Conservation (phyloP, 2,888 invertebrate genomes). For the Platycheirus albimanus region DNA sequence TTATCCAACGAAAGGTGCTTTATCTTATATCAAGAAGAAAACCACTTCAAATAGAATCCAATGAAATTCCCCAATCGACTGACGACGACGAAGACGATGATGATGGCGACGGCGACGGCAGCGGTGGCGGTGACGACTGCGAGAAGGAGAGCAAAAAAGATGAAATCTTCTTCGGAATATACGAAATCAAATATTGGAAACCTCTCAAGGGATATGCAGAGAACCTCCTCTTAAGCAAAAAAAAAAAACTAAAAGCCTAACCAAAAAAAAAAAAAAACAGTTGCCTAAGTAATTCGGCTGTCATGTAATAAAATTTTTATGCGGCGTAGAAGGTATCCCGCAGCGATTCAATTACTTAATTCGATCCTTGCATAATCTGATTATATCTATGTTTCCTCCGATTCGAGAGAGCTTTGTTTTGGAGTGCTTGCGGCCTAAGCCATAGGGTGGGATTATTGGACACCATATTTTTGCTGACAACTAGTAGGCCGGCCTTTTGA, state of each 20-base stretch:
- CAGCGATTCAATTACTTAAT: slow-evolving; percentile 39
- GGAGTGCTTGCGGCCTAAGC: not conserved
- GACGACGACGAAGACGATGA: not conserved
- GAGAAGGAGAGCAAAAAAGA: not conserved
- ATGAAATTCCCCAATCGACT: slow-evolving; percentile 25
- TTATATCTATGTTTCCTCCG: not conserved
- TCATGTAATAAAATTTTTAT: slow-evolving; percentile 17
- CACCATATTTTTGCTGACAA: not conserved
- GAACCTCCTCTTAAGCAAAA: not conserved
- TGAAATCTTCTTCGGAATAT: slow-evolving; percentile 3
- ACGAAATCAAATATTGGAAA: slow-evolving; percentile 35
- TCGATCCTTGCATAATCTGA: slow-evolving; percentile 35
- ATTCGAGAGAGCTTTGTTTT: not conserved
- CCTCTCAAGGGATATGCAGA: slow-evolving; percentile 9
- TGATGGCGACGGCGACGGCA: too few relatives aligned
- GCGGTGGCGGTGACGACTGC: too few relatives aligned
- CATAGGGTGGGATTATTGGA: not conserved
- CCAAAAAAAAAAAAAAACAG: not conserved
- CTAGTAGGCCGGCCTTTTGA: not conserved
- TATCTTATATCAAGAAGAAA: slow-evolving; percentile 25
- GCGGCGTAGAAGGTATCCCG: slow-evolving; percentile 31
- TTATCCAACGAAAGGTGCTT: slow-evolving; percentile 7
- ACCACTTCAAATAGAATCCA: slow-evolving; percentile 27
- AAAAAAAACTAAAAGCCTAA: not conserved
- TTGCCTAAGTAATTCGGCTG: slow-evolving; percentile 17